Evolutionary conservation across 2,797 vertebrate genomes (phyloP), one percentile per base, ranked within the genome.

Genomic region (Orestias chungarensis): DNA sequence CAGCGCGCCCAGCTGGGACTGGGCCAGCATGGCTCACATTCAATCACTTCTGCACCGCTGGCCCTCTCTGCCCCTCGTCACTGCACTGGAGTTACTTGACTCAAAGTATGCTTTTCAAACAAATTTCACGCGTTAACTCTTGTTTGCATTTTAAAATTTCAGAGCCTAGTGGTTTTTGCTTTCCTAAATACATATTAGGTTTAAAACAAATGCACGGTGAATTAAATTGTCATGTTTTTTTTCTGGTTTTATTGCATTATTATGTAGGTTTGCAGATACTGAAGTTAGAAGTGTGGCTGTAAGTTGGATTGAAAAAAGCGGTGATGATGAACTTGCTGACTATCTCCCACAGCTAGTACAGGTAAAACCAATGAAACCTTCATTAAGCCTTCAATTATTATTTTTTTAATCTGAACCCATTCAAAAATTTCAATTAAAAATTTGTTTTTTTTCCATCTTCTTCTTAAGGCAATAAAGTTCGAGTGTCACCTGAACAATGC

Each of bases 291-390:
- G 82, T 10, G 93, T 95, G 74, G 97, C 97, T 59, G 95, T 99
- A 47, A 90, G 89, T 3, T 99, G 98, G 98, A 96, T 99, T 12
- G 94, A 96, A 78, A 89, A 93, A 44, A 94, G 97, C 90, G 97
- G 94, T 54, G 97, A 99, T 64, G 98, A 99, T 82, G 97, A 99
- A 72, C 90, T 99, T 81, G 93, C 94, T 44, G 97, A 97, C 86
- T 97, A 98, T 82, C 94, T 99, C 66, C 98, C 98, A 62, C 98
- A 99, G 33, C 96, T 99, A 75, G 97, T 99, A 6, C 97, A 99
- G 95, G 98, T 99, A 75, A 3, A 89, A 33, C 27, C 18, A 31
- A 23, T 47, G n/a, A 54, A 3, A 33, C 29, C 9, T 10, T 42
- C 20, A 40, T 27, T 44, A 59, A n/a, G n/a, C n/a, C n/a, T n/a